Evolutionary conservation across 2,113 vertebrate genomes (phyloP).

Genomic region (Cisticola juncidis): DNA sequence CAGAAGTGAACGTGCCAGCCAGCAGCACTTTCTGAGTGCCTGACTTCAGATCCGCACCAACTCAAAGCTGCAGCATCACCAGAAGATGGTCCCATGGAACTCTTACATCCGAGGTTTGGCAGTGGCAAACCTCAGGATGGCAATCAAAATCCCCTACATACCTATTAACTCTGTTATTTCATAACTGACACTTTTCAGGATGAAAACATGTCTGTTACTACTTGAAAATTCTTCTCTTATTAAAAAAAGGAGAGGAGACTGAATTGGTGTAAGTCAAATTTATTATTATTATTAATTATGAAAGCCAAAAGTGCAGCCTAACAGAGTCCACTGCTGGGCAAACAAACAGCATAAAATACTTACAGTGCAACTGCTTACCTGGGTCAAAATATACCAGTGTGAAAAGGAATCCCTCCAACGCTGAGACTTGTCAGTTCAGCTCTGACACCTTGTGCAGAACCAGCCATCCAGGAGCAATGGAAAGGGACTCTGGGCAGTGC

Average conservation of each 20-base stretch:
- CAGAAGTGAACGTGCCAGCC: rapidly evolving
- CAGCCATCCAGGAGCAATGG: background rate
- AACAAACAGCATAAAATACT: background rate
- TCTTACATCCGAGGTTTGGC: rapidly evolving
- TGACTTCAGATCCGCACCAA: background rate
- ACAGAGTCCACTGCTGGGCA: background rate
- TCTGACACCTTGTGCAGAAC: background rate
- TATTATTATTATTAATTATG: background rate
- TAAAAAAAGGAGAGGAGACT: background rate
- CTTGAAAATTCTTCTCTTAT: background rate
- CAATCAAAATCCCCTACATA: background rate
- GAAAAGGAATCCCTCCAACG: background rate
- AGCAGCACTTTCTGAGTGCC: background rate
- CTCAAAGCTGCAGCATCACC: background rate
- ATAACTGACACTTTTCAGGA: background rate
- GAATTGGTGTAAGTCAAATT: background rate
- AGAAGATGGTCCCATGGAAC: background rate
- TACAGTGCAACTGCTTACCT: background rate
- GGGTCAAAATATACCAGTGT: background rate
- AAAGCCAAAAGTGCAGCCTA: background rate
- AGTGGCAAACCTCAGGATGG: background rate
- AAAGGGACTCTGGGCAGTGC: background rate
- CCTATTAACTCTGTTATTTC: background rate
- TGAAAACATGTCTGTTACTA: background rate
- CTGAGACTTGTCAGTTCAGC: background rate